Percentiles rank a stretch among this genome's conserved stretches.
phyloP scores from a whole-genome alignment of 2,888 invertebrate genomes.

The Limnephilus rhombicus region DNA sequence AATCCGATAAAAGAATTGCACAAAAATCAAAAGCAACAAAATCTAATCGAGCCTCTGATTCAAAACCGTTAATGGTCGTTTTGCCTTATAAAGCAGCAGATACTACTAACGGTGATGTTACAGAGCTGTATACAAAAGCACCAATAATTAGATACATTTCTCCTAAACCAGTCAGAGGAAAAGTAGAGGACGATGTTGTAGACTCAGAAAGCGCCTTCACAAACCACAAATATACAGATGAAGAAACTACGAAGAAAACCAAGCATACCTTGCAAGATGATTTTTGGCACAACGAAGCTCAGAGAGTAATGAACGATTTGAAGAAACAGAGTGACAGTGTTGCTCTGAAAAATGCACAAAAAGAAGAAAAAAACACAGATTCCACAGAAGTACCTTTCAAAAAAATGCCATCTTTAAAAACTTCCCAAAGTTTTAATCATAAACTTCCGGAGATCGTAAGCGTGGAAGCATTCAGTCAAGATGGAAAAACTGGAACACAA shows the following conservation, averaged over 20 bases:
- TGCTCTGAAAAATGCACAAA: background rate
- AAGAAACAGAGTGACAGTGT: conserved; percentile 52
- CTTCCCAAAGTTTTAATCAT: conserved; percentile 20
- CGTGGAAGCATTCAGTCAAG: background rate
- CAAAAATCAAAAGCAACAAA: background rate
- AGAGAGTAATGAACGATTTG: conserved; percentile 53
- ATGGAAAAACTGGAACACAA: background rate
- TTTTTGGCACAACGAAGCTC: conserved; percentile 57
- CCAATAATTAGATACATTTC: conserved; percentile 80
- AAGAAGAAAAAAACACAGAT: conserved; percentile 3
- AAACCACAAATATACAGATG: conserved; percentile 70
- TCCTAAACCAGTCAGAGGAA: conserved; percentile 35
- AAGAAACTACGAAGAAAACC: conserved; percentile 54
- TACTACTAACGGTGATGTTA: conserved; percentile 76
- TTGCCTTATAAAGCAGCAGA: conserved; percentile 81
- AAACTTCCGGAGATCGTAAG: background rate
- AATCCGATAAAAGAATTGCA: conserved; percentile 51
- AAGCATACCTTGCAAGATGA: conserved; percentile 34
- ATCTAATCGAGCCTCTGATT: conserved; percentile 68
- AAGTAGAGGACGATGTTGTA: conserved; percentile 31
- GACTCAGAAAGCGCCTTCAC: conserved; percentile 62
- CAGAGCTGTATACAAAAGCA: conserved; percentile 82
- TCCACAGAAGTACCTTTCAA: conserved; percentile 67
- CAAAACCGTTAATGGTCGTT: conserved; percentile 81
- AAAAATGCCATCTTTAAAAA: conserved; percentile 65